Conservation (phyloP, 30 jellyfish, hydroid and myxozoan genomes). For the Mastigias papua region DNA sequence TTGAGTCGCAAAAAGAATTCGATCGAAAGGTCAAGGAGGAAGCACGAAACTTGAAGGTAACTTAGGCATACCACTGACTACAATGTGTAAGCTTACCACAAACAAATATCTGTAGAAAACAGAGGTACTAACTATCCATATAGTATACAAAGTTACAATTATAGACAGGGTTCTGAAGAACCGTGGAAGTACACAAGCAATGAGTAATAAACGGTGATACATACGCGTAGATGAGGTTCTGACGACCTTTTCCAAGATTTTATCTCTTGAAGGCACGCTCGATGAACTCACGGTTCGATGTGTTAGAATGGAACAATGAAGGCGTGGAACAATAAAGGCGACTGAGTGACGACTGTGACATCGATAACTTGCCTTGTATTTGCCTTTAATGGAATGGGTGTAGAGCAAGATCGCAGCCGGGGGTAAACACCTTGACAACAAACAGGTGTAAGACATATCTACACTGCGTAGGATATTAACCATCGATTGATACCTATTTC, state of each 20-base stretch:
- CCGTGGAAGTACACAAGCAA: too few relatives aligned
- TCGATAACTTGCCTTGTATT: constrained; percentile 8
- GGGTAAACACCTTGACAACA: constrained; percentile 7
- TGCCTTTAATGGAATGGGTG: constrained; percentile 73
- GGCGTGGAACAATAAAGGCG: not conserved
- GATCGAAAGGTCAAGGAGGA: too few relatives aligned
- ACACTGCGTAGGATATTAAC: too few relatives aligned
- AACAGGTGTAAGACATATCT: not conserved
- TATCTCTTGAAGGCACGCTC: constrained; percentile 2
- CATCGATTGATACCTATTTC: too few relatives aligned
- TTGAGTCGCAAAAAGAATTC: too few relatives aligned
- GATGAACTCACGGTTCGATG: not conserved
- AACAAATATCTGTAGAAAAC: too few relatives aligned
- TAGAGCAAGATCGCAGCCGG: constrained; percentile 49
- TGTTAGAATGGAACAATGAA: not conserved
- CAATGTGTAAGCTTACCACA: too few relatives aligned
- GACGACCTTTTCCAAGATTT: constrained; percentile 2
- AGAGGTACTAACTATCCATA: too few relatives aligned
- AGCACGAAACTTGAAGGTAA: too few relatives aligned
- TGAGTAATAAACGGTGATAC: not conserved
- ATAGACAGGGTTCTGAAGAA: too few relatives aligned
- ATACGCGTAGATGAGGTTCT: constrained; percentile 14
- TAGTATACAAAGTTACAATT: too few relatives aligned
- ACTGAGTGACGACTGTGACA: constrained; percentile 60
- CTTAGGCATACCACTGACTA: too few relatives aligned